Evolutionary conservation across 2,888 invertebrate genomes (phyloP).

Genomic region (Nysson spinosus): DNA sequence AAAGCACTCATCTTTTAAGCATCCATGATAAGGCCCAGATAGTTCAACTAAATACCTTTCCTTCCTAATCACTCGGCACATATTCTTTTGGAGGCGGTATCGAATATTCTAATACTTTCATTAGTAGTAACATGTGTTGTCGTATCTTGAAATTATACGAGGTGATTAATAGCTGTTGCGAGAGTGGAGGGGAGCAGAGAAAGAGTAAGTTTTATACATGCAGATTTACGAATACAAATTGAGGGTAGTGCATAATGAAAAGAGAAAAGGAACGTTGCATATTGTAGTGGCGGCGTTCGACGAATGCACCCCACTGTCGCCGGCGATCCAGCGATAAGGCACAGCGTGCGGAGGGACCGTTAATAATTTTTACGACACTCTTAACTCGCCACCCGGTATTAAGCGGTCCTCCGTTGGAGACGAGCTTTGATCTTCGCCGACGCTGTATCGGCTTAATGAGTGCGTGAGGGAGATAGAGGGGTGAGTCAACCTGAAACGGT

Average conservation of each 20-base stretch:
- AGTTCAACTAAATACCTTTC: no score
- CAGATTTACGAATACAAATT: conserved; percentile 2
- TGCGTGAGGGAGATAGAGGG: conserved; percentile 59
- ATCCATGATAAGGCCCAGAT: no score
- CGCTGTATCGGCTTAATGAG: conserved; percentile 71
- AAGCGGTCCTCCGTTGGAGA: conserved; percentile 70
- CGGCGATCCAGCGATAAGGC: conserved; percentile 68
- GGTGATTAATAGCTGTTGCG: not conserved
- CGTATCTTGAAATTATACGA: not conserved
- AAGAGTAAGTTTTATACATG: not conserved
- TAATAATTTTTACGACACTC: conserved; percentile 75
- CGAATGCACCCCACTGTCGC: conserved; percentile 51
- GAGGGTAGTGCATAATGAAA: not conserved
- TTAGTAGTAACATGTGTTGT: not conserved
- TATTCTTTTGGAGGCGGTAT: no score
- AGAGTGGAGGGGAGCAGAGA: not conserved
- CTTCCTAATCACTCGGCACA: no score
- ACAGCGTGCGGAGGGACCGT: conserved; percentile 65
- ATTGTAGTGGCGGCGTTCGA: conserved; percentile 51
- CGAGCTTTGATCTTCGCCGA: conserved; percentile 73
- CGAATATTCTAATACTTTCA: no score
- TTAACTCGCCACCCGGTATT: conserved; percentile 75
- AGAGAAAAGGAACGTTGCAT: conserved; percentile 32
- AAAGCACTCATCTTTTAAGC: no score
- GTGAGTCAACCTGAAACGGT: conserved; percentile 32